Base-by-base conservation (phyloP, 2,113 vertebrate species). In the Clarias magur region DNA sequence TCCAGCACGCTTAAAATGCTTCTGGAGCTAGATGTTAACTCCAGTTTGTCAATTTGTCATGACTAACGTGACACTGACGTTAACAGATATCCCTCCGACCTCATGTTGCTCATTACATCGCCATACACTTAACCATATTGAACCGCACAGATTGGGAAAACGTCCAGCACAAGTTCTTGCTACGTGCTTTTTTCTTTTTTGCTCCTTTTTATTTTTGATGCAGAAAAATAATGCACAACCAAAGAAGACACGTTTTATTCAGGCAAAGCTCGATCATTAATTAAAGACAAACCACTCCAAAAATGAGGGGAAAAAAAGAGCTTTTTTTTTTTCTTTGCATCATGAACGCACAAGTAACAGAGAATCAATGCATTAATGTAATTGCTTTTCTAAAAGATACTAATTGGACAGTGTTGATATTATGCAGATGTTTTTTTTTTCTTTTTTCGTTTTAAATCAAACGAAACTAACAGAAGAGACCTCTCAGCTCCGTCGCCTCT, bases 401-500 rank as follows among this genome's bases (percentile, higher is more conserved):
- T 54, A 63, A 48, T 65, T 82, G 8, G 3, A 67, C 81, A 27
- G 3, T 65, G 13, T 82, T 48, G 25, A 82, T 11, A 82, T 19
- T 30, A 34, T 59, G 54, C n/a, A 12, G 42, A 53, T 25, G 21
- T n/a, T 68, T 63, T 63, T 63, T 63, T 63, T 25, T 63, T 23
- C 25, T 21, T 23, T 63, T 63, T 34, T n/a, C 1, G 1, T 63
- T 73, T 76, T 79, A 8, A 90, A 90, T 84, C 86, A 57, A 86
- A 59, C 34, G 56, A 85, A 19, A 23, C 90, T 94, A 94, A 85
- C 93, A 88, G 4, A 97, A 95, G 86, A 95, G 95, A 59, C 86
- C 92, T 63, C 91, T 93, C 54, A 97, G 91, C 11, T 88, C 89
- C 10, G 92, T 90, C 1, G 96, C 96, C 89, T 97, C 96, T 1